phyloP scores from a whole-genome alignment of 2,113 vertebrate genomes.

The Perca fluviatilis region DNA sequence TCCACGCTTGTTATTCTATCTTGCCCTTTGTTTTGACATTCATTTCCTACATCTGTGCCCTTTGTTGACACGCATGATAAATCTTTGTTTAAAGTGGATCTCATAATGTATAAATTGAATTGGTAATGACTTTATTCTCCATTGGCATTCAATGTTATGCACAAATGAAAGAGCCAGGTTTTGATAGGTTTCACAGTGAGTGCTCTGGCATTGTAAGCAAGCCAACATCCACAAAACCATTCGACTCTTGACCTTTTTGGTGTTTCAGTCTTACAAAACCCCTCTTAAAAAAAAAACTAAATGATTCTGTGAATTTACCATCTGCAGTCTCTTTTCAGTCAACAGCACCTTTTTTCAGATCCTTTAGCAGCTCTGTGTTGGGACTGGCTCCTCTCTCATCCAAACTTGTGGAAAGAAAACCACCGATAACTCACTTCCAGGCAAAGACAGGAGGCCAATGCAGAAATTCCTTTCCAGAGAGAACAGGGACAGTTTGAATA shows the following conservation, averaged over 20 bases:
- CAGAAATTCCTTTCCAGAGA: conserved; percentile 37
- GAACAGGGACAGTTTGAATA: conserved; percentile 47
- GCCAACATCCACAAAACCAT: conserved; percentile 15
- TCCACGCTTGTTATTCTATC: neutral
- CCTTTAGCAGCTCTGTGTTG: conserved; percentile 11
- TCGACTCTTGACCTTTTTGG: neutral
- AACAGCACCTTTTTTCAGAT: conserved; percentile 56
- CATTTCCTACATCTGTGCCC: neutral
- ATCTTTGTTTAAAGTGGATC: neutral
- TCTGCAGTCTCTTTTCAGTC: neutral
- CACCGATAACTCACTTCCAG: neutral
- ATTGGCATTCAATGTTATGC: neutral
- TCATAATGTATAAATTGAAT: neutral
- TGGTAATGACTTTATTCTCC: neutral
- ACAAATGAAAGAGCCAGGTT: neutral
- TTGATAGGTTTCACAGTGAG: neutral
- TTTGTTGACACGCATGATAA: neutral
- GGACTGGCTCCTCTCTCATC: conserved; percentile 45
- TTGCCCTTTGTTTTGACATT: neutral
- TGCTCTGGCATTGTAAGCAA: neutral
- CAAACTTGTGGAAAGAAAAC: conserved; percentile 27
- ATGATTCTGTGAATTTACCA: neutral
- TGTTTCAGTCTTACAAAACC: neutral
- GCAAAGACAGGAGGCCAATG: neutral
- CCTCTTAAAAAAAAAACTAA: neutral